phyloP scores from a whole-genome alignment of 1,140 invertebrate species.

The Steinernema feltiae region DNA sequence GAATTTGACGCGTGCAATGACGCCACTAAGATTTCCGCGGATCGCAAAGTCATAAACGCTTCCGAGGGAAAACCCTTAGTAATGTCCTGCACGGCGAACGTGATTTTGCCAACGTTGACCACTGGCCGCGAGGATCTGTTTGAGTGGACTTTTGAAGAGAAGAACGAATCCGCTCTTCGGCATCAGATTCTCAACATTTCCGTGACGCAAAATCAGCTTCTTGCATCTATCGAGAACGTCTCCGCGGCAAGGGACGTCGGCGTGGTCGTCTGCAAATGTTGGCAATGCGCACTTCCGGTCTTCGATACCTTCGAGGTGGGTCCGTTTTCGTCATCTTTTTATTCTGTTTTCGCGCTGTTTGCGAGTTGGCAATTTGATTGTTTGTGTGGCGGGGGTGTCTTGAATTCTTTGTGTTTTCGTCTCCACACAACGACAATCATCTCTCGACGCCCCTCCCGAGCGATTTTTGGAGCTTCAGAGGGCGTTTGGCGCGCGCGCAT shows the following conservation, averaged over 20 bases:
- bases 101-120: neutral
- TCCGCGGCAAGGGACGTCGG: constrained; percentile 20
- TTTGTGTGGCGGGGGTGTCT: too few relatives aligned
- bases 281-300: constrained; percentile 28
- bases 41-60: neutral
- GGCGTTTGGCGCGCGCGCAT: neutral
- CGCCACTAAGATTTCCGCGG: neutral
- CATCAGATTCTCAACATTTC: neutral
- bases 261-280: constrained; percentile 18
- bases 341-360: neutral
- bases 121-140: neutral
- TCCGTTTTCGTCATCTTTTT: too few relatives aligned
- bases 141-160: neutral
- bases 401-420: too few relatives aligned
- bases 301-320: constrained; percentile 22
- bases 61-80: neutral
- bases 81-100: neutral
- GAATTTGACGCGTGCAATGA: neutral
- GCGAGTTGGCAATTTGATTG: too few relatives aligned
- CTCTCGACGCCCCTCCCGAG: too few relatives aligned
- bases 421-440: too few relatives aligned
- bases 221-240: neutral
- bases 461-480: neutral
- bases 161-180: neutral
- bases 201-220: neutral